Base-by-base conservation (phyloP, 2,888 invertebrate genomes). In the Papilio elwesi region DNA sequence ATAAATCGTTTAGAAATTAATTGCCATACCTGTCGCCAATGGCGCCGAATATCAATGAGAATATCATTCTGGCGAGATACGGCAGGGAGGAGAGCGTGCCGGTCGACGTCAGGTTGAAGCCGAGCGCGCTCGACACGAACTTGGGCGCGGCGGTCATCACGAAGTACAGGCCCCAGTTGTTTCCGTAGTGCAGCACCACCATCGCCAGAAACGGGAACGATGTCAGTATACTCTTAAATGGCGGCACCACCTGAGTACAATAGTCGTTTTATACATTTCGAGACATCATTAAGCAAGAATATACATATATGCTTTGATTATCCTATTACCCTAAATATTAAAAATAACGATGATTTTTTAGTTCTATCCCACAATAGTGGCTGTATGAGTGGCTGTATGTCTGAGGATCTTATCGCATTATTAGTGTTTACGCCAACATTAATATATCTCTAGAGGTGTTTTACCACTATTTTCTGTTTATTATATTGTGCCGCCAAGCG, bases 121-220 rank as follows among this genome's bases (percentile, higher is more conserved):
- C 96, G 10, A 97, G 89, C 0, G 96, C 95, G 78, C 96, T 96
- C 52, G 96, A 96, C 79, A 97, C 94, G 85, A 96, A 97, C 81
- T 96, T 96, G 1, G 97, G 97, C 13, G 97, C 96, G 0, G 96
- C 96, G 0, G 96, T 97, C 88, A 97, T 95, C 70, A 96, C 94
- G 86, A 97, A 96, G 87, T 96, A 96, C 6, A 97, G 82, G 0
- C 97, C 96, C 95, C 97, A 97, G 78, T 96, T 93, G 85, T 95
- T 97, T 43, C 97, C 97, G 81, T 96, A 97, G 81, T 97, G 97
- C 6, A 96, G 91, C 0, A 96, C 75, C 13, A 95, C 85, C 81
- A 97, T 91, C 0, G 96, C 95, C 88, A 96, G 92, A 89, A 97
- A 97, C 0, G 97, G 96, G 74, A 96, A 81, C 0, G 96, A 97